Conservation (phyloP, 2,113 vertebrate species). For the Ptychochromis oligacanthus region DNA sequence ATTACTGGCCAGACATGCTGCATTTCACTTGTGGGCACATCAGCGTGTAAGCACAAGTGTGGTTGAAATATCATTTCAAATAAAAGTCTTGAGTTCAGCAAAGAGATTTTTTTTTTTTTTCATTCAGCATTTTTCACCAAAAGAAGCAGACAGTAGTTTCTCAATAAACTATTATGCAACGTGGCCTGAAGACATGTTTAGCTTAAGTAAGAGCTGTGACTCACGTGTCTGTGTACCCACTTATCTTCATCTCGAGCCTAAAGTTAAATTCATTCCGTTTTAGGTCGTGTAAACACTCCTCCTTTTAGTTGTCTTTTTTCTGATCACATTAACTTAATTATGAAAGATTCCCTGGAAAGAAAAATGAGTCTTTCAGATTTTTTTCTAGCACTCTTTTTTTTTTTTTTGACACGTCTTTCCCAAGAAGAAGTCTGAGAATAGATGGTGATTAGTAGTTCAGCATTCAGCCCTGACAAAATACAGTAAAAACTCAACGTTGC, state of each 20-base stretch:
- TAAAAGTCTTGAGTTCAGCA: background rate
- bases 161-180: background rate
- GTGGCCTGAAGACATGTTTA: background rate
- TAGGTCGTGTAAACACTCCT: background rate
- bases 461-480: too few species aligned
- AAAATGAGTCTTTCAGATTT: too few species aligned
- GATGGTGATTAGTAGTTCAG: too few species aligned
- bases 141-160: background rate
- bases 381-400: background rate
- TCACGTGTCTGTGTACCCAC: background rate
- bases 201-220: background rate
- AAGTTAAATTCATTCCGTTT: background rate
- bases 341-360: rapidly evolving
- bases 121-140: background rate
- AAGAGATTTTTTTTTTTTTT: background rate
- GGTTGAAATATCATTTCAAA: rapidly evolving
- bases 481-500: too few species aligned
- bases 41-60: background rate
- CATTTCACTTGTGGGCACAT: too few species aligned
- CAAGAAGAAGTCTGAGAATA: too few species aligned
- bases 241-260: background rate
- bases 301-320: background rate
- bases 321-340: background rate
- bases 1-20: background rate
- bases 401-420: background rate